Percentiles rank a stretch among this genome's conserved stretches.
These are phyloP conservation scores for Panagrolaimus sp. DNA, from an alignment of 1,140 invertebrate species.

Conservation along the genomic window DNA sequence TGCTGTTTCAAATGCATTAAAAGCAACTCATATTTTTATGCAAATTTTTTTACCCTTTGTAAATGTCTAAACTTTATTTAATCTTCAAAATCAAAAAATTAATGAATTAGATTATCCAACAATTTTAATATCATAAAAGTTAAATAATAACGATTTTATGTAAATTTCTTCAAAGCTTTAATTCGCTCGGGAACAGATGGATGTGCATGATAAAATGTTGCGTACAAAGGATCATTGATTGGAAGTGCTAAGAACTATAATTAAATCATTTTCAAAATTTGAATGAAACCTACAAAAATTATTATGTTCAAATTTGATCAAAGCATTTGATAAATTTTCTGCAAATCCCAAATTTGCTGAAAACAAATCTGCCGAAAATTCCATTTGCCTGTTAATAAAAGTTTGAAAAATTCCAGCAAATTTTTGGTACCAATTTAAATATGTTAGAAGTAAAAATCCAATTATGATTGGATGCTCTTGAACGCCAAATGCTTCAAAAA, in stretches of 20 bases:
- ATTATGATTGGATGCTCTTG: slow-evolving; percentile 79
- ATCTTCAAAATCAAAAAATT: too few species aligned
- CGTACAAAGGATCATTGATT: slow-evolving; percentile 60
- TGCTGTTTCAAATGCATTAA: too few species aligned
- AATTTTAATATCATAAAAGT: too few species aligned
- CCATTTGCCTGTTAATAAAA: slow-evolving; percentile 68
- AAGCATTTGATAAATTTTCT: slow-evolving; percentile 68
- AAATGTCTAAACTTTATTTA: too few species aligned
- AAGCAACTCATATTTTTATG: too few species aligned
- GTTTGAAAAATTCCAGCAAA: slow-evolving; percentile 66
- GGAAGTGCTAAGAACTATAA: too few species aligned
- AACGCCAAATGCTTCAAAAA: slow-evolving; percentile 85
- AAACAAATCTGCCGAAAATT: slow-evolving; percentile 93
- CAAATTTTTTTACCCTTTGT: too few species aligned
- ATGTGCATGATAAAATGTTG: slow-evolving; percentile 89
- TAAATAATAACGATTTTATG: too few species aligned
- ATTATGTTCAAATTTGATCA: slow-evolving; percentile 87
- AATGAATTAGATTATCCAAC: too few species aligned
- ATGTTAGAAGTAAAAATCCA: slow-evolving; percentile 81
- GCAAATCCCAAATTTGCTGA: slow-evolving; percentile 72
- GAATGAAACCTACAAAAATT: too few species aligned
- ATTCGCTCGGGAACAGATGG: slow-evolving; percentile 88
- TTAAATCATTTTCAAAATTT: too few species aligned
- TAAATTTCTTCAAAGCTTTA: slow-evolving; percentile 65
- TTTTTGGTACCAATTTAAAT: slow-evolving; percentile 87